Evolutionary conservation across 1,140 invertebrate genomes (phyloP).

Genomic region (Monochamus saltuarius): DNA sequence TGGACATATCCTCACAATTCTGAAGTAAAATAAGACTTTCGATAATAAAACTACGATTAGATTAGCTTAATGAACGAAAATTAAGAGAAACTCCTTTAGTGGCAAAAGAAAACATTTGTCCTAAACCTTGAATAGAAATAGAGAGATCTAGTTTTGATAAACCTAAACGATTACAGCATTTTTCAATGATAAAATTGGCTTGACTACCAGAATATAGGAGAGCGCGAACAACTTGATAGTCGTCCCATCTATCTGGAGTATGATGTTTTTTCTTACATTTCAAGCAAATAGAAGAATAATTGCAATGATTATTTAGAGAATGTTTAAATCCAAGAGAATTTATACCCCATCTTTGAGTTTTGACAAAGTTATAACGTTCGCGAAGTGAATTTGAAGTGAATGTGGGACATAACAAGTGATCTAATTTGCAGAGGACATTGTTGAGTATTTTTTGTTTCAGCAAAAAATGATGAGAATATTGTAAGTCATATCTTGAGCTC

Average conservation of each 20-base stretch:
- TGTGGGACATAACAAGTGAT: too few relatives aligned
- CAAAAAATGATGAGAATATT: too few relatives aligned
- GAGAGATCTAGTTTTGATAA: background rate
- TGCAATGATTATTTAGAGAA: slow-evolving; percentile 1
- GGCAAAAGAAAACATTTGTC: background rate
- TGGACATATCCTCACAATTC: slow-evolving; percentile 2
- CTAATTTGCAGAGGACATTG: too few relatives aligned
- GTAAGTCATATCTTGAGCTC: too few relatives aligned
- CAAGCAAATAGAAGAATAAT: background rate
- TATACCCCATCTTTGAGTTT: slow-evolving; percentile 11
- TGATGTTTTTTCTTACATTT: slow-evolving; percentile 14
- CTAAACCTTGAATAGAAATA: background rate
- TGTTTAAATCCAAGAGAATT: slow-evolving; percentile 13
- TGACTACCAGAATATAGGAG: slow-evolving; percentile 5
- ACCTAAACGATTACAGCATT: slow-evolving; percentile 11
- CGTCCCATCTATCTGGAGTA: slow-evolving; percentile 3
- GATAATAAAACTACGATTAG: background rate
- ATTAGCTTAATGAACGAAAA: background rate
- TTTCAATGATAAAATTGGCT: slow-evolving; percentile 12
- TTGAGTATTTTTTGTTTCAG: too few relatives aligned
- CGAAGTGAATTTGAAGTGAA: too few relatives aligned
- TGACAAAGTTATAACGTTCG: background rate
- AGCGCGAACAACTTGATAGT: slow-evolving; percentile 1
- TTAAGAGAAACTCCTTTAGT: background rate
- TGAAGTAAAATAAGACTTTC: background rate